Evolutionary conservation across 2,888 invertebrate species (phyloP), one percentile per base, ranked within the genome.

Genomic region (Philopedon plagiatum): DNA sequence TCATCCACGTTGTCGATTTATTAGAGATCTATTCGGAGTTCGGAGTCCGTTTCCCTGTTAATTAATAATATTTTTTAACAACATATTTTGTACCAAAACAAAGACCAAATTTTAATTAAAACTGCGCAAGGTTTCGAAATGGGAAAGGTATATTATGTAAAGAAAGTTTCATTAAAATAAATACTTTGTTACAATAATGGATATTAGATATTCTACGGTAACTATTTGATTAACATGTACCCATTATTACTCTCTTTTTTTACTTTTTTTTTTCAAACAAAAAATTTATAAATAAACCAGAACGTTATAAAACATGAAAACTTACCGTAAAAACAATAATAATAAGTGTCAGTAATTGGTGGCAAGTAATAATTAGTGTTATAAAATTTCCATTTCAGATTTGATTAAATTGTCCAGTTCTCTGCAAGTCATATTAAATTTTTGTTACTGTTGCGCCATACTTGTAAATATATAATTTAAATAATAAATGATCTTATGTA

Each of bases 401-500:
- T 58, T 39, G 41, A 39, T 41, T 39, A 39, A 39, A 13, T 23
- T 13, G 41, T 58, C 13, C 18, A 39, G 13, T 39, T 39, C 23
- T 21, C 19, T 39, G 58, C 39, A 39, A 34, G 58, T 39, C 21
- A 39, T 23, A 39, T 39, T 39, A 23, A 37, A 26, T 58, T 58
- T 41, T 34, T 19, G 34, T 23, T n/a, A 13, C 9, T 39, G 23
- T 58, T 58, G 39, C 39, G 15, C 23, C 58, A 41, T 23, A 37
- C 37, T 8, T 58, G 34, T 49, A 15, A 15, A 57, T 57, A 57
- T 39, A 11, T 23, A 58, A 39, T 58, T 58, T 58, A 58, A 58
- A 23, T 58, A 58, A 58, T 39, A 23, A 58, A 15, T 58, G n/a
- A 39, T 9, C 19, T 39, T 26, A 39, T 51, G 7, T 29, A 29